Percentiles rank a stretch among this genome's conserved stretches.
These are phyloP conservation scores for Psettodes erumei DNA, from an alignment of 2,113 vertebrate species.

Conservation along the genomic window DNA sequence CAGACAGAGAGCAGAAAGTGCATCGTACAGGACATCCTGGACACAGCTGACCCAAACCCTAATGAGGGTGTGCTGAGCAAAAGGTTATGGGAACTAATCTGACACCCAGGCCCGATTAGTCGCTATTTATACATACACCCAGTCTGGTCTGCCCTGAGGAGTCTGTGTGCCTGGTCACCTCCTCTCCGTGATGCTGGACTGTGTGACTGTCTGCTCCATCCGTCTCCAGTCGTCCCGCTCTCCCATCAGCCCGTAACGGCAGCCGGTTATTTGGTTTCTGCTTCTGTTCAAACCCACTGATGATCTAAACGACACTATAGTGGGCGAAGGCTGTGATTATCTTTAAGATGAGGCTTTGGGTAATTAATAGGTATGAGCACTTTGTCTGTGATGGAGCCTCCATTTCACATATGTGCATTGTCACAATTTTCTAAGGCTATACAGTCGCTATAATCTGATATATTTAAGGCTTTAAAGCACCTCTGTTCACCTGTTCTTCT, in stretches of 20 bases:
- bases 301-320: not conserved
- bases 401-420: not conserved
- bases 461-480: not conserved
- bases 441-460: not conserved
- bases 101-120: conserved; percentile 75
- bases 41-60: conserved; percentile 60
- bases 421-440: not conserved
- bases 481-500: not conserved
- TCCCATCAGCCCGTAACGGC: not conserved
- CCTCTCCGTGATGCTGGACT: conserved; percentile 25
- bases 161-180: conserved; percentile 41
- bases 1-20: conserved; percentile 63
- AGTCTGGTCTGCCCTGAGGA: conserved; percentile 26
- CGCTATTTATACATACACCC: conserved; percentile 73
- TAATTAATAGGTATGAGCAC: conserved; percentile 12
- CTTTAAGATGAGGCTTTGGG: not conserved
- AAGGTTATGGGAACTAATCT: conserved; percentile 79
- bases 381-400: not conserved
- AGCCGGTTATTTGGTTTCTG: conserved; percentile 1
- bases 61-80: conserved; percentile 62
- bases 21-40: conserved; percentile 59
- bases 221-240: conserved; percentile 6
- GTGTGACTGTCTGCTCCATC: conserved; percentile 14
- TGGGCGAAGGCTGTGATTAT: conserved; percentile 8
- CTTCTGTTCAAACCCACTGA: conserved; percentile 9